These are phyloP conservation scores for Cheilosia variabilis DNA, from an alignment of 2,888 invertebrate species.

Conservation along the genomic window DNA sequence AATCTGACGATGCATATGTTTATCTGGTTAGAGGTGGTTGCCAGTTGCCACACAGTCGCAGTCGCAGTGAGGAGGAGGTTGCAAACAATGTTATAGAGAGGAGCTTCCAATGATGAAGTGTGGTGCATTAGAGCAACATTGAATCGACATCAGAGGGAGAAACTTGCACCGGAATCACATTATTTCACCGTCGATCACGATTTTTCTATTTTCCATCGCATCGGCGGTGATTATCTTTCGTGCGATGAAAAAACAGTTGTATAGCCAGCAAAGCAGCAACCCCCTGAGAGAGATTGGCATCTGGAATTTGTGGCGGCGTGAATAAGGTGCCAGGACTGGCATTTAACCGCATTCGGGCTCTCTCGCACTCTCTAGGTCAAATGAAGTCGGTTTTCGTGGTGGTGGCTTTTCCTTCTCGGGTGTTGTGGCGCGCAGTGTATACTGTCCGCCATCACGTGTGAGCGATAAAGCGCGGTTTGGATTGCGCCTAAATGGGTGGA, in stretches of 20 bases:
- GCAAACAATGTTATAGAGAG: background rate
- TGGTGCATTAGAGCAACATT: constrained; percentile 59
- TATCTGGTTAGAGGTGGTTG: constrained; percentile 46
- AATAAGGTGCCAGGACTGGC: constrained; percentile 59
- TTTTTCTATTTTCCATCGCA: constrained; percentile 64
- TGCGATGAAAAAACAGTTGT: constrained; percentile 45
- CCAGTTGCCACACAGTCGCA: background rate
- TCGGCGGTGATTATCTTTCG: constrained; percentile 62
- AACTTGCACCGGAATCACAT: constrained; percentile 52
- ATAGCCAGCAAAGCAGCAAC: constrained; percentile 10
- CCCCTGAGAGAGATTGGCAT: constrained; percentile 48
- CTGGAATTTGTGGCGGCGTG: constrained; percentile 44
- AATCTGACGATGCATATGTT: constrained; percentile 61
- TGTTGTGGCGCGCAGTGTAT: background rate
- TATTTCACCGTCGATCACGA: constrained; percentile 73
- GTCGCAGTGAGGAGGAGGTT: background rate
- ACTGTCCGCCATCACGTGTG: constrained; percentile 52
- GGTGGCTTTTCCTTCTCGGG: constrained; percentile 36
- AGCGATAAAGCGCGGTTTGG: constrained; percentile 50
- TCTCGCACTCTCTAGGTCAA: constrained; percentile 64
- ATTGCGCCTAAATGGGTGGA: constrained; percentile 44
- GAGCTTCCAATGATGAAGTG: constrained; percentile 54
- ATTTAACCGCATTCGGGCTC: constrained; percentile 12
- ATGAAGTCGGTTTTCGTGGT: constrained; percentile 34
- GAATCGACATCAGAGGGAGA: constrained; percentile 5